Evolutionary conservation across 2,888 invertebrate genomes (phyloP).

Genomic region (Heliconius sara): DNA sequence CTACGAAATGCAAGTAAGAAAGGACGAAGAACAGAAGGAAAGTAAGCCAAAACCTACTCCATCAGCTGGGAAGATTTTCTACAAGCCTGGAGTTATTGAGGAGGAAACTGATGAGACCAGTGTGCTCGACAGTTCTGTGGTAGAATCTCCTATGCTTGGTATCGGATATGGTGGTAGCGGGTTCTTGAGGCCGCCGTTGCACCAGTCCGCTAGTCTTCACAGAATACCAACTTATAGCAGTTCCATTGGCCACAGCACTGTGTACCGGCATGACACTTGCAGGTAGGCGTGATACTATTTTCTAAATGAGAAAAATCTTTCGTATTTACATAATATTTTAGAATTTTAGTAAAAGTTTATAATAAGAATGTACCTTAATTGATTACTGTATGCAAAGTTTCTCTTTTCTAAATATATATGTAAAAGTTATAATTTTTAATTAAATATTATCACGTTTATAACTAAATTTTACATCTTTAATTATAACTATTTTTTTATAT

Average conservation of each 20-base stretch:
- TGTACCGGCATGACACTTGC: conserved; percentile 82
- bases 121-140: conserved; percentile 73
- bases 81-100: conserved; percentile 75
- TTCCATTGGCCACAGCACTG: conserved; percentile 83
- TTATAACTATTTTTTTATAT: neutral
- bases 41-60: conserved; percentile 59
- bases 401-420: no score
- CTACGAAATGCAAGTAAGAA: conserved; percentile 71
- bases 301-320: neutral
- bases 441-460: neutral
- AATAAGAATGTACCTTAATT: no score
- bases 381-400: no score
- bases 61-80: conserved; percentile 77
- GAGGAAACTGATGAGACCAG: conserved; percentile 81
- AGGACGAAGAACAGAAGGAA: conserved; percentile 60
- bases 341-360: no score
- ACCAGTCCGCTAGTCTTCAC: conserved; percentile 78
- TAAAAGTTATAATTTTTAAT: neutral
- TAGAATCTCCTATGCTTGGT: conserved; percentile 75
- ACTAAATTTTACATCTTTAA: neutral
- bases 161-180: conserved; percentile 63
- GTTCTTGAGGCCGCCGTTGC: conserved; percentile 64
- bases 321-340: neutral
- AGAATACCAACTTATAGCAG: conserved; percentile 85
- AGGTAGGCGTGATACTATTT: conserved; percentile 64